These are phyloP conservation scores for Parotocinclus haroldoi DNA, from an alignment of 2,797 vertebrate species.

Conservation along the genomic window DNA sequence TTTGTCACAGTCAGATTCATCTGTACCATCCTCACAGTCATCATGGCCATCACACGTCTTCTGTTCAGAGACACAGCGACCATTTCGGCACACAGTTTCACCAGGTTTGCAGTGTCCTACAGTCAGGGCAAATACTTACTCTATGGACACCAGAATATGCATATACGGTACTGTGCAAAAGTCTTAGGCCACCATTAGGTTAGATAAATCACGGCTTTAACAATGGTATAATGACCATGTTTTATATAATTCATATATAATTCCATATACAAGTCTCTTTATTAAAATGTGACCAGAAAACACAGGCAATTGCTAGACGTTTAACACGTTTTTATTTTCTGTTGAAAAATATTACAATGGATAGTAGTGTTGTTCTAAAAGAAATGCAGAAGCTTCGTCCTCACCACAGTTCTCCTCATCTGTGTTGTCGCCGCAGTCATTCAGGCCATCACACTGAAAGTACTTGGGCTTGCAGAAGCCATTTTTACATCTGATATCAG, in stretches of 20 bases:
- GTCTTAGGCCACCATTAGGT: too few species aligned
- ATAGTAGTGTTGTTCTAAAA: background rate
- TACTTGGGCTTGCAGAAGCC: slow-evolving; percentile 80
- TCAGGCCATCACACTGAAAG: slow-evolving; percentile 78
- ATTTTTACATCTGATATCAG: slow-evolving; percentile 79
- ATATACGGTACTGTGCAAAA: too few species aligned
- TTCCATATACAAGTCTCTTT: too few species aligned
- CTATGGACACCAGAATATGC: too few species aligned
- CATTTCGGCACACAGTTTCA: slow-evolving; percentile 71
- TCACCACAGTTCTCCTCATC: slow-evolving; percentile 83
- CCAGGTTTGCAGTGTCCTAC: slow-evolving; percentile 67
- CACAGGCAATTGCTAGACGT: too few species aligned
- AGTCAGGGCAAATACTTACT: background rate
- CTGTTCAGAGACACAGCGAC: slow-evolving; percentile 64
- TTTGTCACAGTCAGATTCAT: slow-evolving; percentile 74
- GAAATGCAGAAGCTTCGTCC: slow-evolving; percentile 32
- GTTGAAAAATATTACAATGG: too few species aligned
- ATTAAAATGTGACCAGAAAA: too few species aligned
- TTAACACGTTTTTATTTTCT: too few species aligned
- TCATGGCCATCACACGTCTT: slow-evolving; percentile 70
- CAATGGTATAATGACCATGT: too few species aligned
- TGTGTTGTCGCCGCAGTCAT: slow-evolving; percentile 84
- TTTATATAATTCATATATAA: too few species aligned
- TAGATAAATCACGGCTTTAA: too few species aligned
- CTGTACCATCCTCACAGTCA: slow-evolving; percentile 79